These are phyloP conservation scores for Galleria mellonella DNA, from an alignment of 1,140 invertebrate species.

Conservation along the genomic window DNA sequence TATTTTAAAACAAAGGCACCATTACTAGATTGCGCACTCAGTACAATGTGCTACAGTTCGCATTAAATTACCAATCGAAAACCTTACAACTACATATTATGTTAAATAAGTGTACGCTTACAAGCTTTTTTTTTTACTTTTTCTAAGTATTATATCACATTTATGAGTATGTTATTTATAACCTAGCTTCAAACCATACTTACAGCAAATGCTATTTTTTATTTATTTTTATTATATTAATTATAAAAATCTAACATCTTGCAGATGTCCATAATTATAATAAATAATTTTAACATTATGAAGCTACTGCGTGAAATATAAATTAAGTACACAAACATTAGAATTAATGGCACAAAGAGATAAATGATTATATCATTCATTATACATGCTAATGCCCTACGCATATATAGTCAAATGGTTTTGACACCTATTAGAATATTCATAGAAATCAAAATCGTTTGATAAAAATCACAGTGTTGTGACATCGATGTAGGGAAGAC, in stretches of 20 bases:
- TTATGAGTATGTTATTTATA: slow-evolving; percentile 61
- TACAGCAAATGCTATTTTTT: slow-evolving; percentile 47
- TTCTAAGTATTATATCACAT: slow-evolving; percentile 65
- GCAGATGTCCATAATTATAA: slow-evolving; percentile 15
- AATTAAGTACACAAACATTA: slow-evolving; percentile 36
- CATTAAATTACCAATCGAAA: no score
- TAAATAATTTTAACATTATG: slow-evolving; percentile 17
- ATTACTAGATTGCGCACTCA: slow-evolving; percentile 1
- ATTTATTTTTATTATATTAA: slow-evolving; percentile 25
- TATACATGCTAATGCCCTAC: no score
- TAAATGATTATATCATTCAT: slow-evolving; percentile 1
- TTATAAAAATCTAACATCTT: slow-evolving; percentile 37
- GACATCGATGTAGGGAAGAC: no score
- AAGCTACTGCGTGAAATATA: slow-evolving; percentile 25
- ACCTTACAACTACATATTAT: slow-evolving; percentile 41
- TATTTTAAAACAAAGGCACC: slow-evolving; percentile 8
- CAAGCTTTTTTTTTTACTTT: slow-evolving; percentile 57
- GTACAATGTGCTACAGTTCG: background rate
- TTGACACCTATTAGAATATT: no score
- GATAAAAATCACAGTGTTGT: no score
- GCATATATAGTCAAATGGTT: no score
- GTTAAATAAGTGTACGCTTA: slow-evolving; percentile 53
- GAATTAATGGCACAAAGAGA: slow-evolving; percentile 29
- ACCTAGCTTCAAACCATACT: slow-evolving; percentile 34
- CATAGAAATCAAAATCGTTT: no score